Evolutionary conservation across 2,797 vertebrate genomes (phyloP).

Genomic region (Phrynocephalus guinanensis): DNA sequence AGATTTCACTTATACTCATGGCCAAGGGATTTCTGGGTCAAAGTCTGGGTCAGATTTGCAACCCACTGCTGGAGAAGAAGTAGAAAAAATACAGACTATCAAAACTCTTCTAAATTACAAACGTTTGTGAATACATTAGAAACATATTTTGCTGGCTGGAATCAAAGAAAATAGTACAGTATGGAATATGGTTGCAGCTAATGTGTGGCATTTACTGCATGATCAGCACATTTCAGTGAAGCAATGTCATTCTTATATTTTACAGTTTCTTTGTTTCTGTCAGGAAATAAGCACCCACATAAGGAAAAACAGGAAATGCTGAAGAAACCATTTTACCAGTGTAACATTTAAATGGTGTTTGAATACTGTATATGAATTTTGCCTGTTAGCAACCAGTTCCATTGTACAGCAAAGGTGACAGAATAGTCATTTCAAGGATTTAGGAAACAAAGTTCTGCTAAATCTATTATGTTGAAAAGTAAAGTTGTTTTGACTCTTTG

Average conservation of each 20-base stretch:
- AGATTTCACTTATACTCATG: neutral
- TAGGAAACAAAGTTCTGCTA: slow-evolving; percentile 50
- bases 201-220: slow-evolving; percentile 4
- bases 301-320: slow-evolving; percentile 54
- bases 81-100: neutral
- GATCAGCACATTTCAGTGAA: slow-evolving; percentile 47
- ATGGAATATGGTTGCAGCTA: neutral
- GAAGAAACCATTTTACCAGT: slow-evolving; percentile 18
- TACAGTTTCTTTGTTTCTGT: slow-evolving; percentile 50
- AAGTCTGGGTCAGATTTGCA: neutral
- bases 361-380: neutral
- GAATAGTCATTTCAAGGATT: slow-evolving; percentile 29
- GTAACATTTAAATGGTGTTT: accelerated
- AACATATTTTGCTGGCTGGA: slow-evolving; percentile 17
- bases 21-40: neutral
- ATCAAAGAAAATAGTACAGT: neutral
- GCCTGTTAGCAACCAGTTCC: slow-evolving; percentile 4
- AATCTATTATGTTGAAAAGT: slow-evolving; percentile 13
- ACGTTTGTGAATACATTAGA: neutral
- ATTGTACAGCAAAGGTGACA: neutral
- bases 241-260: neutral
- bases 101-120: neutral
- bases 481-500: slow-evolving; percentile 46
- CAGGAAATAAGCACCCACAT: slow-evolving; percentile 42
- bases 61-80: neutral